Conservation (phyloP, 2,797 vertebrate genomes). For the Poecilia picta region DNA sequence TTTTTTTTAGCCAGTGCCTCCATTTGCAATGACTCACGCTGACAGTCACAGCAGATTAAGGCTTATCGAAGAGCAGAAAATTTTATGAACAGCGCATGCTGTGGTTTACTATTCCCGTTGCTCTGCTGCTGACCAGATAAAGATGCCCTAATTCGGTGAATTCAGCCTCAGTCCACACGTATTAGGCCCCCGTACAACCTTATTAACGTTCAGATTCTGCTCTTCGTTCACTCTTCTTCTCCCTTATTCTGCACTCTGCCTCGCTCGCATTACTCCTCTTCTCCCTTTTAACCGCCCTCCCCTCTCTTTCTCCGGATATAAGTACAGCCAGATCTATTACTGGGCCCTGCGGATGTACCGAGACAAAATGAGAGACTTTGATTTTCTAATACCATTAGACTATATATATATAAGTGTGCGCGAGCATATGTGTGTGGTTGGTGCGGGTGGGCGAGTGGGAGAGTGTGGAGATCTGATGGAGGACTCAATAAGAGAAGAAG, state of each 20-base stretch:
- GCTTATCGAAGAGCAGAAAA: constrained; percentile 26
- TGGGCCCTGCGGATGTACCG: constrained; percentile 77
- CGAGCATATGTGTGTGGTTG: constrained; percentile 9
- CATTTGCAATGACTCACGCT: constrained; percentile 13
- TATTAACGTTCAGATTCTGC: constrained; percentile 48
- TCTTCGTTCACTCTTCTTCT: constrained; percentile 43
- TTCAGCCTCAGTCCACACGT: constrained; percentile 43
- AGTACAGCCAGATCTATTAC: constrained; percentile 80
- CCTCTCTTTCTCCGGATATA: constrained; percentile 55
- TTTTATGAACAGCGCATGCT: constrained; percentile 36
- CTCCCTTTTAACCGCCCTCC: constrained; percentile 24
- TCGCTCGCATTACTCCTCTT: constrained; percentile 27
- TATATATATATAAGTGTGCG: constrained; percentile 53
- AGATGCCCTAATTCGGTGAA: constrained; percentile 58
- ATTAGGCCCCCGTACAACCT: constrained; percentile 40
- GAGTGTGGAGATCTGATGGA: constrained; percentile 82
- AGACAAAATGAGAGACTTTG: constrained; percentile 91
- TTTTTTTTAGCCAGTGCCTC: constrained; percentile 13
- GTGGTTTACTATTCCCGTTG: constrained; percentile 49
- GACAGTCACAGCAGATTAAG: constrained; percentile 42
- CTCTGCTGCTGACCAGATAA: constrained; percentile 59
- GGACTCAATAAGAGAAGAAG: constrained; percentile 94
- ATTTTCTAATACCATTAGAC: constrained; percentile 95
- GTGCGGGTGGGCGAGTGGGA: constrained; percentile 36
- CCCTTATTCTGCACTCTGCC: constrained; percentile 33